Percentiles rank a stretch among this genome's conserved stretches.
phyloP scores from a whole-genome alignment of 2,797 vertebrate genomes.

The Trachops cirrhosus region DNA sequence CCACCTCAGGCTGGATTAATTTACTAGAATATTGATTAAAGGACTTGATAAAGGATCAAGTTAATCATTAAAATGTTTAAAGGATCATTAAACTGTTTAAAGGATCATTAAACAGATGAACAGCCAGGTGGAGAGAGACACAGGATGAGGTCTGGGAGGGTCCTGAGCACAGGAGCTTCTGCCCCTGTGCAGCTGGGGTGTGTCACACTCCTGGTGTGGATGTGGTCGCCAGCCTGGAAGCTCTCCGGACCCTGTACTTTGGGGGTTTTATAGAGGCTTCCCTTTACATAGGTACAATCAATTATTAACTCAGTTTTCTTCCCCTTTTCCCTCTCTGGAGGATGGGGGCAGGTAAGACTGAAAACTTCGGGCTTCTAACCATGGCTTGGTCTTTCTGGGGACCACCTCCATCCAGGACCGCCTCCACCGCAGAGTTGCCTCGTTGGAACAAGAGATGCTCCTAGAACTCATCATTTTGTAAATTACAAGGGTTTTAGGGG shows the following conservation, averaged over 20 bases:
- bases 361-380: background rate
- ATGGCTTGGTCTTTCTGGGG: background rate
- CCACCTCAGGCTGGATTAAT: background rate
- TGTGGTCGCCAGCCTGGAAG: background rate
- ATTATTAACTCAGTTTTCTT: background rate
- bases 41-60: background rate
- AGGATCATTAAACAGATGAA: too few relatives aligned
- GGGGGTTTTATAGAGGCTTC: background rate
- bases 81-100: too few relatives aligned
- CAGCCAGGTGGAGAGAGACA: background rate
- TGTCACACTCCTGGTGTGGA: background rate
- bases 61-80: too few relatives aligned
- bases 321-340: background rate
- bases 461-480: background rate
- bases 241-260: background rate
- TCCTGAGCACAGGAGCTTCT: background rate
- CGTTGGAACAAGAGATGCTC: background rate
- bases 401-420: background rate
- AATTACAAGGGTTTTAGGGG: background rate
- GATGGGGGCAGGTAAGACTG: background rate
- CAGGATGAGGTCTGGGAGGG: background rate
- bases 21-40: background rate
- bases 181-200: background rate
- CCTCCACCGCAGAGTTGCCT: background rate
- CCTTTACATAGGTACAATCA: too few relatives aligned